Evolutionary conservation across 2,113 vertebrate species (phyloP), one percentile per base, ranked within the genome.

Genomic region (Proteles cristata): DNA sequence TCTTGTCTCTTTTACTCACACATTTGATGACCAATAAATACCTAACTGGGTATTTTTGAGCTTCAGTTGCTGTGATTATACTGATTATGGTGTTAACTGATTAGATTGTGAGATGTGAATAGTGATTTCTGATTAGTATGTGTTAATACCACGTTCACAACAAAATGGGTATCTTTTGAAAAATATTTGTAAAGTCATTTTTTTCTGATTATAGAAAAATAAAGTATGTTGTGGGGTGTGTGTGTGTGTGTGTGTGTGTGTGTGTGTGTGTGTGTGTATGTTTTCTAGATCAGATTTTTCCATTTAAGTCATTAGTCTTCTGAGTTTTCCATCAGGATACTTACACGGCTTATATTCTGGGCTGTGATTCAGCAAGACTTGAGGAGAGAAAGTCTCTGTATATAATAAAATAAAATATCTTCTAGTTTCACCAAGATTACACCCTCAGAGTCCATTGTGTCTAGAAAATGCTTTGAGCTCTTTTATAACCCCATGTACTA

Each of bases 401-500:
- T 94, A 15, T 95, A 55, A 89, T 94, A 84, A 35, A 93, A 88
- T 97, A 71, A 91, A 97, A 83, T 87, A 84, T 21, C 53, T 82
- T 95, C 25, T 43, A 86, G 66, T 96, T 96, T 96, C 95, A 97
- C 43, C 87, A 96, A 35, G 48, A 90, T 98, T 93, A 96, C 5
- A 96, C 39, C 9, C 63, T 96, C 26, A 65, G 33, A 96, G 39
- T 92, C 68, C 79, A 82, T 77, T 93, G 92, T 96, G 85, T 94
- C 88, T 95, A 90, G 97, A 93, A 92, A 95, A 94, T 95, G 76
- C 71, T 79, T 93, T 94, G 61, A 95, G 88, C 88, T 94, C 71
- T 33, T 94, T 96, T 97, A 94, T 90, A 97, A 92, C 96, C 96
- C 85, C 21, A 65, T 95, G 96, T 95, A 97, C 73, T 90, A 94